Percentiles rank a stretch among this genome's conserved stretches.
phyloP scores from a whole-genome alignment of 2,888 invertebrate species.

The Elgonia sp. region DNA sequence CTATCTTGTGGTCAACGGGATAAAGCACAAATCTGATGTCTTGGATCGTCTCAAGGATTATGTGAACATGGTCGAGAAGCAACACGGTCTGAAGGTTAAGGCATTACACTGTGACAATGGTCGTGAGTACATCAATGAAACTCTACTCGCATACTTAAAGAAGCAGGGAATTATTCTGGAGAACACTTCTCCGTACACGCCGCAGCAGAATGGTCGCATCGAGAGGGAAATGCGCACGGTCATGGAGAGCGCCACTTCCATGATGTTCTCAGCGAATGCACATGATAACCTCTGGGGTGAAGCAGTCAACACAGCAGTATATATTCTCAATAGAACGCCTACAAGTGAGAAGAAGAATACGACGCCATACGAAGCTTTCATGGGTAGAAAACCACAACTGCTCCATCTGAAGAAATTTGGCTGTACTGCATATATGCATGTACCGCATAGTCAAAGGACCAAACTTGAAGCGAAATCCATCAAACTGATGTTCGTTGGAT shows the following conservation, averaged over 20 bases:
- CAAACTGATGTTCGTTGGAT: slow-evolving; percentile 70
- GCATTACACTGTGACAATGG: neutral
- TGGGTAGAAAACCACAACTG: slow-evolving; percentile 37
- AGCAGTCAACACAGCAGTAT: slow-evolving; percentile 16
- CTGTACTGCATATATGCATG: slow-evolving; percentile 54
- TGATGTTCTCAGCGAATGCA: neutral
- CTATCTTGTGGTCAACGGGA: slow-evolving; percentile 41
- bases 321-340: slow-evolving; percentile 23
- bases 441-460: slow-evolving; percentile 62
- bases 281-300: slow-evolving; percentile 9
- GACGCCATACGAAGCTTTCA: slow-evolving; percentile 59
- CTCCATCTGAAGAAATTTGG: slow-evolving; percentile 53
- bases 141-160: slow-evolving; percentile 10
- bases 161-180: slow-evolving; percentile 54
- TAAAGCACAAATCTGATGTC: slow-evolving; percentile 47
- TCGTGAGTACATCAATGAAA: slow-evolving; percentile 4
- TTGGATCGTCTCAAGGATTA: slow-evolving; percentile 3
- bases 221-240: slow-evolving; percentile 68
- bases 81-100: neutral
- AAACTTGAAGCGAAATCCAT: slow-evolving; percentile 32
- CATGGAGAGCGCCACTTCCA: slow-evolving; percentile 44
- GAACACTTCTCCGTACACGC: slow-evolving; percentile 62
- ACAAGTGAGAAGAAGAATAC: neutral
- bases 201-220: slow-evolving; percentile 68
- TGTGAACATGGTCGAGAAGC: neutral